Evolutionary conservation across 2,888 invertebrate species (phyloP), one percentile per base, ranked within the genome.

Genomic region (Myathropa florea): DNA sequence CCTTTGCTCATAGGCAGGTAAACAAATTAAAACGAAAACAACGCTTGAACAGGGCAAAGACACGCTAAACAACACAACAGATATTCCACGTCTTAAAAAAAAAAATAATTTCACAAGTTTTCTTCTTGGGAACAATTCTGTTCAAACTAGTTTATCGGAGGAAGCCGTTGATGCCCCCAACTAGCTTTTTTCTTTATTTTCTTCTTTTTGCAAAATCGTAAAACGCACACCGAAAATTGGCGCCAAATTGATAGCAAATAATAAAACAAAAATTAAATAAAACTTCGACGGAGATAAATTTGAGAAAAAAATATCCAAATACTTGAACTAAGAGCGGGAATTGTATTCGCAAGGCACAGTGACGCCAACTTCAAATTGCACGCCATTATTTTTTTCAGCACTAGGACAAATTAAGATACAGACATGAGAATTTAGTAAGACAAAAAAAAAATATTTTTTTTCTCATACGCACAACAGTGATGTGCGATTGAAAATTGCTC

Each of bases 291-390:
- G 36, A 68, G 18, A 2, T 46, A 2, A 73, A 68, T 63, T 75
- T 64, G 24, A 9, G 18, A 26, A 71, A 77, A 81, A 71, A 71
- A 75, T 30, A 39, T 14, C 0, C n/a, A 39, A 33, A 46, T 60
- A 33, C 1, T 28, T 39, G 12, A 12, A 26, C 12, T 23, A 9
- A 4, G 12, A 23, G 10, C 21, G 26, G 9, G 4, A 70, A 33
- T 64, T 61, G 36, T 39, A 10, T 30, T 39, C 53, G 71, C 71
- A 68, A 28, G 23, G 68, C 28, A 24, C 46, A 73, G 60, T 61
- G 84, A 84, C 84, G 84, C 84, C 84, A 70, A 80, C 60, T 65
- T 36, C 12, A 36, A 79, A 83, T 64, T 71, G 76, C 28, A 84
- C 84, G 84, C 84, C 84, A 84, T 84, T 84, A 70, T 75, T 75